Base-by-base conservation (phyloP, 1,140 invertebrate genomes). In the Bombus haemorrhoidalis region DNA sequence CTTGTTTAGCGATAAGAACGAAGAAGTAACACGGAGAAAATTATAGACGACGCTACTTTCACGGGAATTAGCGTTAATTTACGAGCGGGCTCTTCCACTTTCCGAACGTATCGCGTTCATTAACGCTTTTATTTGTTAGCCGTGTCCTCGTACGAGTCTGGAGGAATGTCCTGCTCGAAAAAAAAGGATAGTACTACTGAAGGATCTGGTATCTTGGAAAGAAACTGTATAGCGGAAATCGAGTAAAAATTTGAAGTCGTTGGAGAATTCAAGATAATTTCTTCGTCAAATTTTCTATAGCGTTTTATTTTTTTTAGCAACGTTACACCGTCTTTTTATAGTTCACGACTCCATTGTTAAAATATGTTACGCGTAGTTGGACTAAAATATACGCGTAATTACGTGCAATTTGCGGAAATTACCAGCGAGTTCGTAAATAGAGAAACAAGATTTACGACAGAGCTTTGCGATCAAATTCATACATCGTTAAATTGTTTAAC, bases 11-110 rank as follows among this genome's bases (percentile, higher is more conserved):
- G 47, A 82, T 39, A 39, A 78, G 53, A 22, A n/a, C 1, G 22
- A 72, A n/a, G 37, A 71, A 3, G 53, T 12, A n/a, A 59, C 47
- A 9, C 74, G 74, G 72, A 59, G 74, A 39, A 76, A 62, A 76
- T 39, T 28, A 76, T 59, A 59, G 57, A 37, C 1, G 74, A 76
- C 22, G 74, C 25, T 39, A 77, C 57, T 77, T 77, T 77, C 75
- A 59, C 75, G 37, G 37, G 75, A 41, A 62, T 77, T 62, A 39
- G 75, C 75, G 57, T 28, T 77, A 57, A 77, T 77, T 77, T 77
- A 77, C 57, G 75, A 25, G 37, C 41, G 15, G 39, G 28, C 28
- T 62, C 25, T 22, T 39, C 39, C n/a, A 43, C 18, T 37, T 22
- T 34, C 13, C 28, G 37, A 13, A 10, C 4, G 34, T n/a, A 39